Evolutionary conservation across 2,888 invertebrate genomes (phyloP).

Genomic region (Galerucella nymphaeae): DNA sequence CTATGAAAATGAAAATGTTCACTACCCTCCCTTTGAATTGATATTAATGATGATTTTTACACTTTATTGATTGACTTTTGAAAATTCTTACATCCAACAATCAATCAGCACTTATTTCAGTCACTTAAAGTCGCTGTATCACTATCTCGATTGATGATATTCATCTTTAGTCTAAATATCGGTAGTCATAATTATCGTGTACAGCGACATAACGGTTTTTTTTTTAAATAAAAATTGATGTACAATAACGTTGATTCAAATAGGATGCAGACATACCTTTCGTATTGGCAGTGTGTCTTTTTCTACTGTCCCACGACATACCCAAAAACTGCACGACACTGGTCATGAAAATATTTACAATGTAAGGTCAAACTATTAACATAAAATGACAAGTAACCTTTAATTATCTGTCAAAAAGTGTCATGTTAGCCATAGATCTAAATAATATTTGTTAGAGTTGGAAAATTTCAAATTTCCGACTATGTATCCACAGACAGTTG

Average conservation of each 20-base stretch:
- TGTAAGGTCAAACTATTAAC: too few species aligned
- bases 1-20: not conserved
- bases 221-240: too few species aligned
- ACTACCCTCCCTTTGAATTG: not conserved
- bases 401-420: too few species aligned
- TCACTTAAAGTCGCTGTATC: slow-evolving; percentile 56
- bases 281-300: too few species aligned
- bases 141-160: slow-evolving; percentile 57
- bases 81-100: slow-evolving; percentile 46
- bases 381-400: too few species aligned
- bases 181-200: not conserved
- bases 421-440: too few species aligned
- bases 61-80: slow-evolving; percentile 48
- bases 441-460: too few species aligned
- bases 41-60: slow-evolving; percentile 45
- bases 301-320: too few species aligned
- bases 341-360: too few species aligned
- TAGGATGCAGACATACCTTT: too few species aligned
- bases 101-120: slow-evolving; percentile 44
- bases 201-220: not conserved
- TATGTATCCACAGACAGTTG: slow-evolving; percentile 1
- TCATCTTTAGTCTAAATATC: not conserved
- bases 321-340: too few species aligned
- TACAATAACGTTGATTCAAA: too few species aligned
- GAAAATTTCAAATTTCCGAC: not conserved